phyloP scores from a whole-genome alignment of 2,888 invertebrate genomes.

The Chrysopilus asiliformis region DNA sequence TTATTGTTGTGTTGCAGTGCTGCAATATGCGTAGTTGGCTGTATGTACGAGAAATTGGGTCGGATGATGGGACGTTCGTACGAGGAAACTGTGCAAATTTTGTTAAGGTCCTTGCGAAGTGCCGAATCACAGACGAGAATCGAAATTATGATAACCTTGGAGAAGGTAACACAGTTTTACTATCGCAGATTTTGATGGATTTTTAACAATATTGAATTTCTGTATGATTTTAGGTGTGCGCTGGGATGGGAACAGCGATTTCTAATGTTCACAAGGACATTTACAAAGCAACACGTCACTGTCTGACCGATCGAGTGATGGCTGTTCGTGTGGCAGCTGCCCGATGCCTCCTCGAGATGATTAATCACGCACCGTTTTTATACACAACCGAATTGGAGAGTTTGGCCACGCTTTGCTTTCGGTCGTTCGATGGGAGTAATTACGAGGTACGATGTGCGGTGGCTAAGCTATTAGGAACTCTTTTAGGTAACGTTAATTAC shows the following conservation, averaged over 20 bases:
- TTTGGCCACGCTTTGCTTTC: constrained; percentile 78
- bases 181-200: too few relatives aligned
- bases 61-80: constrained; percentile 98
- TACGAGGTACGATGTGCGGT: constrained; percentile 87
- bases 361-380: constrained; percentile 72
- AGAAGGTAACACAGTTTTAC: constrained; percentile 64
- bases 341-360: constrained; percentile 75
- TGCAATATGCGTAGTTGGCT: constrained; percentile 88
- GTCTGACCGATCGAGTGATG: constrained; percentile 82
- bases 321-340: constrained; percentile 89
- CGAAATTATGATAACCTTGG: constrained; percentile 93
- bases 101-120: constrained; percentile 80
- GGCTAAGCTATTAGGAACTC: constrained; percentile 77
- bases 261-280: constrained; percentile 75
- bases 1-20: constrained; percentile 47
- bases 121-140: constrained; percentile 92
- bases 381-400: constrained; percentile 85
- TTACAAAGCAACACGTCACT: constrained; percentile 77
- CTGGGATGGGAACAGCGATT: constrained; percentile 91
- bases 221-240: constrained; percentile 38
- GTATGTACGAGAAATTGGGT: constrained; percentile 95
- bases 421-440: constrained; percentile 83
- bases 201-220: constrained; percentile 1
- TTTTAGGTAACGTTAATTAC: constrained; percentile 46
- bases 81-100: constrained; percentile 90